Evolutionary conservation across 2,113 vertebrate genomes (phyloP).

Genomic region (Monopterus albus): DNA sequence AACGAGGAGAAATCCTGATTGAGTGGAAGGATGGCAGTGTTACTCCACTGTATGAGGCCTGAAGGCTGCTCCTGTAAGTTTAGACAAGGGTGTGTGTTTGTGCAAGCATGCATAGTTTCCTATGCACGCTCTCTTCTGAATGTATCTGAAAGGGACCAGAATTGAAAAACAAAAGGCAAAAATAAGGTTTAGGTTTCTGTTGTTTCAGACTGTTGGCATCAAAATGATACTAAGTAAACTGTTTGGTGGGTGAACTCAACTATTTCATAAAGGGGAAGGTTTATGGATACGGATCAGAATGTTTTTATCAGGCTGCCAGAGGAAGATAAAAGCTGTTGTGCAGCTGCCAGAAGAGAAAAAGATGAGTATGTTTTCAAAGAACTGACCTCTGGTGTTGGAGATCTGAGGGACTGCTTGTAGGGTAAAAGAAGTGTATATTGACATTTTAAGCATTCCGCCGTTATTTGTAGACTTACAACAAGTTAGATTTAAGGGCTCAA

Average conservation of each 20-base stretch:
- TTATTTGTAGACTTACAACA: conserved; percentile 9
- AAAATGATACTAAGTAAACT: not conserved
- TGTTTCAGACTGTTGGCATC: not conserved
- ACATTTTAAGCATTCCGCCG: not conserved
- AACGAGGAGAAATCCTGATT: conserved; percentile 86
- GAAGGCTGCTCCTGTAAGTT: conserved; percentile 8
- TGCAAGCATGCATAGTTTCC: not conserved
- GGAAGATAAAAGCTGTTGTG: conserved; percentile 11
- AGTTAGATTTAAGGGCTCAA: conserved; percentile 8
- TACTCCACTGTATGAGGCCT: conserved; percentile 86
- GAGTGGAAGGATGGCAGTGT: conserved; percentile 89
- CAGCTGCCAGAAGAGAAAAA: conserved; percentile 12
- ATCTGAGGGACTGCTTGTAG: conserved; percentile 4
- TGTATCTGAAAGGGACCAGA: not conserved
- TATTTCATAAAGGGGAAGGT: conserved; percentile 8
- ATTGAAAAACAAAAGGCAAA: not conserved
- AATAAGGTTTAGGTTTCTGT: not conserved
- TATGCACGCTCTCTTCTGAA: not conserved
- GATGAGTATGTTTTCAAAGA: not conserved
- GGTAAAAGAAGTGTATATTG: conserved; percentile 6
- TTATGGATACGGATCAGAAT: not conserved
- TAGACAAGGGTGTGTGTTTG: not conserved
- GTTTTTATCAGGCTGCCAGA: not conserved
- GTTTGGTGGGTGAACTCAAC: no score
- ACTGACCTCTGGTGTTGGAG: not conserved